Base-by-base conservation (phyloP, 2,797 vertebrate genomes). In the Argyrosomus regius region DNA sequence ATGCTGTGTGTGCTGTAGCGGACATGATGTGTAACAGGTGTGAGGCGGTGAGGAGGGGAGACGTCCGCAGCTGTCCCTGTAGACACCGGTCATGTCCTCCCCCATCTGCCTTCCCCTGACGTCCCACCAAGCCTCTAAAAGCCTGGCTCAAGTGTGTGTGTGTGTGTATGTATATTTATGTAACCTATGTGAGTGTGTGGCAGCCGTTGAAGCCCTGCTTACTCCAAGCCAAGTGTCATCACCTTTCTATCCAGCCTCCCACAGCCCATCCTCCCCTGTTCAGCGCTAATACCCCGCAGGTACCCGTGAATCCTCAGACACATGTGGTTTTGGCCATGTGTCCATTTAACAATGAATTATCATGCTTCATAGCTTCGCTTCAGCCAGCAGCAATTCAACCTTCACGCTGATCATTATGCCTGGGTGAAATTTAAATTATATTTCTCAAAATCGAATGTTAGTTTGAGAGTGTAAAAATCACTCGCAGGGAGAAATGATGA, bases 11-110 rank as follows among this genome's bases (percentile, higher is more conserved):
- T 92, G 85, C 87, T 93, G 84, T 94, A 94, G 94, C 94, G 94
- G 94, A 95, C 94, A 94, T 96, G 95, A 96, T 90, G 93, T 91
- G 88, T 95, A 96, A 96, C 96, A 97, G 96, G 96, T 97, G 96
- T 94, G 87, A 68, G 77, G 91, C 87, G 85, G 90, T 61, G 91
- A 93, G 89, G 85, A 86, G 88, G 85, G 89, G 82, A 77, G 75
- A 84, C 43, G 68, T 78, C 70, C 39, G 83, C 96, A 96, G 96
- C 95, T 97, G 96, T 96, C 81, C 93, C 91, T 81, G 84, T 78
- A 90, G 92, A 93, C 91, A 80, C 84, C 71, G 91, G 93, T 92
- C 90, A 87, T 69, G 88, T 93, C 95, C 91, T 89, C 79, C 35
- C 94, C 96, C 95, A 96, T 95, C 94, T 94, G 93, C 89, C 92